Evolutionary conservation across 2,797 vertebrate genomes (phyloP), one percentile per base, ranked within the genome.

Genomic region (Sebastes flavidus): DNA sequence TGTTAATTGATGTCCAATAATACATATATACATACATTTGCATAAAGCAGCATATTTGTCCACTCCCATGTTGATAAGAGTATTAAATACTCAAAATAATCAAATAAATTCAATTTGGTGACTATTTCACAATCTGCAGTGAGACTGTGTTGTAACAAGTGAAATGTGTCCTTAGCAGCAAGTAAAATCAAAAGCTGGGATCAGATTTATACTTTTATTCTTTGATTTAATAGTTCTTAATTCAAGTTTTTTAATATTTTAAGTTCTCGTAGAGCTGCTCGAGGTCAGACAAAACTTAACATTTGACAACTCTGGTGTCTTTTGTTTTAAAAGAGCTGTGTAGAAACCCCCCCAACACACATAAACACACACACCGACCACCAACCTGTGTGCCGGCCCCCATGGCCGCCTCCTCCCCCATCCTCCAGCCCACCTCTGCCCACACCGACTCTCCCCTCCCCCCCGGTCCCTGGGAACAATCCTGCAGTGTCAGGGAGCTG

Each of bases 401-500:
- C 49, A 3, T 58, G 13, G 13, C 55, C 65, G 7, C 42, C 42
- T 49, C 42, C 42, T 49, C 42, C 71, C 75, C 72, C 66, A 36
- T 67, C 75, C 87, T 78, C 29, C 76, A 56, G 72, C 81, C 80
- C 73, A 74, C 81, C 78, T 75, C 62, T 38, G 29, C 82, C 82
- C 80, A 60, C 63, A 65, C 60, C 72, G n/a, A n/a, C 42, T 13
- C 36, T 5, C 56, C 63, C 58, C 52, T 38, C 36, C 36, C 36
- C 80, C 52, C 80, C 69, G 14, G 69, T 32, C 85, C 88, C 88
- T 87, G 91, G 20, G 92, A 97, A 98, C 96, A 97, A 95, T 96
- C 95, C 91, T 71, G 68, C 95, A 94, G 95, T 96, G 97, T 97
- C 95, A 87, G 88, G 92, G 73, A 89, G 87, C 88, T 79, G 88